Conservation (phyloP, 2,113 vertebrate genomes). For the Argyrosomus japonicus region DNA sequence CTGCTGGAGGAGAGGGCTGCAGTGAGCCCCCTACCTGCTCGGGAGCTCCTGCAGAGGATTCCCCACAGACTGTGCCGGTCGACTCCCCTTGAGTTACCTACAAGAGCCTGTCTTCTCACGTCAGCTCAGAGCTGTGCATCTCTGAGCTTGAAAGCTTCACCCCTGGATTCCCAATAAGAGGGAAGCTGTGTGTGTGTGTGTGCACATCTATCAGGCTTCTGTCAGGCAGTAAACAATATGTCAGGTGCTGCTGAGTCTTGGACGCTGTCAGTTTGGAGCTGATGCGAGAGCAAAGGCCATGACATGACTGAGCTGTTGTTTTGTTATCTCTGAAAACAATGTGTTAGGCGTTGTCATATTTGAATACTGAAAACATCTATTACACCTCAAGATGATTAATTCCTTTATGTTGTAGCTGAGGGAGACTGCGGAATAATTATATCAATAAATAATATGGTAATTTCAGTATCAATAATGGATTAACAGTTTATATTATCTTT, state of each 20-base stretch:
- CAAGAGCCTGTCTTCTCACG: constrained; percentile 53
- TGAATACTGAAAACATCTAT: constrained; percentile 5
- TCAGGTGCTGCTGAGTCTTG: constrained; percentile 31
- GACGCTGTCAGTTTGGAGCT: constrained; percentile 13
- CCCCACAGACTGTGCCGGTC: constrained; percentile 41
- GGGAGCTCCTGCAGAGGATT: constrained; percentile 41
- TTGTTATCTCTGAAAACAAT: constrained; percentile 2
- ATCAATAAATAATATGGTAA: background rate
- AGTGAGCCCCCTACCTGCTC: constrained; percentile 26
- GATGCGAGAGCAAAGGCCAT: constrained; percentile 5
- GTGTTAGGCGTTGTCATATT: constrained; percentile 1
- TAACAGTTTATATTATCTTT: no score
- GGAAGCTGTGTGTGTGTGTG: background rate
- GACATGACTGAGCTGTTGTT: constrained; percentile 15
- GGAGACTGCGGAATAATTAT: background rate
- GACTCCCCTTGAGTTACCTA: constrained; percentile 36
- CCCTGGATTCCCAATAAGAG: constrained; percentile 46
- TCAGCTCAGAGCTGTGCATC: constrained; percentile 61
- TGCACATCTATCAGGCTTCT: constrained; percentile 21
- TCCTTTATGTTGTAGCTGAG: background rate
- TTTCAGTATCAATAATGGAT: background rate
- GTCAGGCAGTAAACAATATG: constrained; percentile 45
- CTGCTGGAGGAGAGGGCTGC: constrained; percentile 36
- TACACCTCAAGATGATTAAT: constrained; percentile 5
- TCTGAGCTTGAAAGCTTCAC: constrained; percentile 53